phyloP scores from a whole-genome alignment of 1,140 invertebrate genomes.

The Mylabris phalerata region DNA sequence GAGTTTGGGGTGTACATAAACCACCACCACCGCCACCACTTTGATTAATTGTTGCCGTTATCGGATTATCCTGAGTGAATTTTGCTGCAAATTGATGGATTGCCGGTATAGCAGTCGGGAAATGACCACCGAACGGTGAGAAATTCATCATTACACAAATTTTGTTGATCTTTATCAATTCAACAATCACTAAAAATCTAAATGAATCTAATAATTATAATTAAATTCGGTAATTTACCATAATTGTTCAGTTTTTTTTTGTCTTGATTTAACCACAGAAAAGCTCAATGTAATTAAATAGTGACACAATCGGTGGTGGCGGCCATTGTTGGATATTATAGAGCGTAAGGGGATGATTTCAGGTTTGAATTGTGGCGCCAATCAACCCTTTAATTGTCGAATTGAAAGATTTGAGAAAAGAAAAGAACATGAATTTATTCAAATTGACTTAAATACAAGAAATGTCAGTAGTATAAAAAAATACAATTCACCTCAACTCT shows the following conservation, averaged over 20 bases:
- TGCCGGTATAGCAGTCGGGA: slow-evolving; percentile 54
- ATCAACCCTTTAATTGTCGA: no score
- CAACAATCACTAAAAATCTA: no score
- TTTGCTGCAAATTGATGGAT: slow-evolving; percentile 57
- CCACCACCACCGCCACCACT: background rate
- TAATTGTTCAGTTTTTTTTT: background rate
- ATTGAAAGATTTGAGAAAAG: no score
- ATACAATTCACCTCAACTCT: background rate
- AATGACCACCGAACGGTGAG: slow-evolving; percentile 57
- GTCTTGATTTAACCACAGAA: background rate
- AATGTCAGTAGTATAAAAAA: slow-evolving; percentile 17
- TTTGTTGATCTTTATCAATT: background rate
- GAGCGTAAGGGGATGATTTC: slow-evolving; percentile 7
- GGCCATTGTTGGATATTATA: slow-evolving; percentile 7
- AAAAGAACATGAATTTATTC: no score
- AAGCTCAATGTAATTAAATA: slow-evolving; percentile 5
- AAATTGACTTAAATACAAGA: background rate
- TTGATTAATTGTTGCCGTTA: background rate
- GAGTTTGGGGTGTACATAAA: slow-evolving; percentile 26
- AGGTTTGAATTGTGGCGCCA: slow-evolving; percentile 3
- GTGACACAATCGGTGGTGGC: slow-evolving; percentile 8
- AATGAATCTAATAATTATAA: no score
- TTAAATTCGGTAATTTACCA: background rate
- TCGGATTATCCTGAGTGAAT: slow-evolving; percentile 46
- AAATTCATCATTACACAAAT: slow-evolving; percentile 50